Evolutionary conservation across 2,113 vertebrate species (phyloP).

Genomic region (Lepus timidus): DNA sequence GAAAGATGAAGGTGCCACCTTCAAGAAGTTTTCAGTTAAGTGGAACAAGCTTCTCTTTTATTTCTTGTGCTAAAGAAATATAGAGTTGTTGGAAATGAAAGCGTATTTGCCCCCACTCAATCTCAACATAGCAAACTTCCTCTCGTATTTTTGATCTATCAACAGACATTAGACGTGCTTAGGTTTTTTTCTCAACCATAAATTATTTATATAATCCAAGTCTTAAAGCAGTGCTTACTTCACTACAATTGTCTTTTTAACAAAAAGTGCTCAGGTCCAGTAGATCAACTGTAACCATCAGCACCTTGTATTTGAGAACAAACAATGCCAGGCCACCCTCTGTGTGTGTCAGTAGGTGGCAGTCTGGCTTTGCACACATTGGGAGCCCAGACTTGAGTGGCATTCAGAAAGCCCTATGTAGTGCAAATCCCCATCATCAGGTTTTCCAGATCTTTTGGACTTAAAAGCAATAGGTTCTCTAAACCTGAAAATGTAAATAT

Average conservation of each 20-base stretch:
- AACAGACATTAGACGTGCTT: background rate
- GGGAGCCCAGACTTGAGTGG: background rate
- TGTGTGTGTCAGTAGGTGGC: constrained; percentile 67
- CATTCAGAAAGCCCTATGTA: background rate
- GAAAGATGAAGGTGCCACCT: background rate
- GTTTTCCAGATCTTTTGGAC: constrained; percentile 20
- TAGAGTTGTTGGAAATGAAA: background rate
- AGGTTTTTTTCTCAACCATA: background rate
- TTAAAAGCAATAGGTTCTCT: background rate
- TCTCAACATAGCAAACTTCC: background rate
- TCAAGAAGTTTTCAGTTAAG: background rate
- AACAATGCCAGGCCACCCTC: background rate
- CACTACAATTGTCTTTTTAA: background rate
- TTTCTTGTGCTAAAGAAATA: background rate
- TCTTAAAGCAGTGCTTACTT: background rate
- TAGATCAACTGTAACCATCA: background rate
- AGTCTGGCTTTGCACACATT: constrained; percentile 65
- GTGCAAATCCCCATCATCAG: background rate
- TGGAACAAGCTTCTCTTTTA: background rate
- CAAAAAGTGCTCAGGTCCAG: background rate
- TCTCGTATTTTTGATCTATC: background rate
- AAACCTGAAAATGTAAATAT: background rate
- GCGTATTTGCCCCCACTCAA: background rate
- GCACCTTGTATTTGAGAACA: background rate
- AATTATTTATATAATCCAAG: background rate